Conservation (phyloP, 2,797 vertebrate genomes). For the Coendou prehensilis region DNA sequence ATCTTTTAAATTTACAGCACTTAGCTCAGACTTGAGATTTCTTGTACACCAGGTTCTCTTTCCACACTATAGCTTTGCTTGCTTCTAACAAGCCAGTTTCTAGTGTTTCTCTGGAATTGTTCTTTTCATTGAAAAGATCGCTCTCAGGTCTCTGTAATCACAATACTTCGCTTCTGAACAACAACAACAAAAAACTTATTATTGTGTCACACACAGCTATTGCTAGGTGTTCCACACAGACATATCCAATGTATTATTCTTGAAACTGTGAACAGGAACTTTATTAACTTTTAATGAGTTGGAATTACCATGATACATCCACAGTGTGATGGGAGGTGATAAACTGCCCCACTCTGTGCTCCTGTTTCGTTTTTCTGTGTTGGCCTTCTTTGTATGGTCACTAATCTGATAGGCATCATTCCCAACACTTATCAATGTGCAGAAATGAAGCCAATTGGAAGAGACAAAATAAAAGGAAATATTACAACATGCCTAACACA, state of each 20-base stretch:
- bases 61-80: not conserved
- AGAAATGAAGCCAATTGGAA: constrained; percentile 19
- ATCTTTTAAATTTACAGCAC: not conserved
- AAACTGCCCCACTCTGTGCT: not conserved
- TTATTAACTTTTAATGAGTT: not conserved
- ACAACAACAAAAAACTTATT: not conserved
- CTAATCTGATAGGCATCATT: not conserved
- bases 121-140: not conserved
- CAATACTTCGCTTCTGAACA: not conserved
- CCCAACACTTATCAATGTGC: not conserved
- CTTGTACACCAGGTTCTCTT: not conserved
- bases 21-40: not conserved
- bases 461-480: constrained; percentile 21
- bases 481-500: not conserved
- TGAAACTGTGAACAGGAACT: not conserved
- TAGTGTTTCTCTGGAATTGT: not conserved
- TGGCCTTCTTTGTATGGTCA: not conserved
- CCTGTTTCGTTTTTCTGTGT: not conserved
- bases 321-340: not conserved
- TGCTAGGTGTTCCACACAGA: not conserved
- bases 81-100: not conserved
- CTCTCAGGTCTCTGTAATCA: not conserved
- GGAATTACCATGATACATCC: not conserved
- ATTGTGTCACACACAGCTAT: not conserved
- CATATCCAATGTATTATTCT: not conserved